These are phyloP conservation scores for Apodemus speciosus DNA, from an alignment of 2,113 vertebrate genomes.

Conservation along the genomic window DNA sequence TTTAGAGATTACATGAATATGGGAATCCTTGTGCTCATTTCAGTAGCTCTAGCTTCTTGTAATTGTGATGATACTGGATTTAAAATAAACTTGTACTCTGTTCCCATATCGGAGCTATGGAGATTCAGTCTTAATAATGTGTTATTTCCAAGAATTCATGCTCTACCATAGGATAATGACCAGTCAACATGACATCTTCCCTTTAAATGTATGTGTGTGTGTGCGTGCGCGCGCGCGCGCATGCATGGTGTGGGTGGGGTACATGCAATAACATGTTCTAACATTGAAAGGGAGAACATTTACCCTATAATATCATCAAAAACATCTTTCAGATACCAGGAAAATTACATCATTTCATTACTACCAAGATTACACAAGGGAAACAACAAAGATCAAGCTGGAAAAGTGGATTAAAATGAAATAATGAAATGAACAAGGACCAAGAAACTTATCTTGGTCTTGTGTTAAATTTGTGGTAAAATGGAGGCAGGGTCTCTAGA, in stretches of 20 bases:
- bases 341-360: background rate
- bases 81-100: background rate
- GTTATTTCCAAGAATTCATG: background rate
- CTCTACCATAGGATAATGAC: background rate
- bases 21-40: background rate
- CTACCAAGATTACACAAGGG: background rate
- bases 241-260: too few species aligned
- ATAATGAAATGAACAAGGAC: background rate
- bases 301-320: background rate
- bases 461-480: background rate
- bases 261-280: background rate
- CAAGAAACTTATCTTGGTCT: background rate
- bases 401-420: background rate
- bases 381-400: background rate
- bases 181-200: background rate
- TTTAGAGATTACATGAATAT: background rate
- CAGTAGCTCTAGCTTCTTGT: background rate
- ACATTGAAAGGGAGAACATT: too few species aligned
- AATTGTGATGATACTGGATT: background rate
- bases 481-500: background rate
- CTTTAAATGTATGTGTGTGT: background rate
- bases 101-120: background rate
- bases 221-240: too few species aligned
- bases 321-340: background rate
- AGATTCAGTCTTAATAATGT: background rate